Base-by-base conservation (phyloP, 2,797 vertebrate genomes). In the Bufotes viridis region DNA sequence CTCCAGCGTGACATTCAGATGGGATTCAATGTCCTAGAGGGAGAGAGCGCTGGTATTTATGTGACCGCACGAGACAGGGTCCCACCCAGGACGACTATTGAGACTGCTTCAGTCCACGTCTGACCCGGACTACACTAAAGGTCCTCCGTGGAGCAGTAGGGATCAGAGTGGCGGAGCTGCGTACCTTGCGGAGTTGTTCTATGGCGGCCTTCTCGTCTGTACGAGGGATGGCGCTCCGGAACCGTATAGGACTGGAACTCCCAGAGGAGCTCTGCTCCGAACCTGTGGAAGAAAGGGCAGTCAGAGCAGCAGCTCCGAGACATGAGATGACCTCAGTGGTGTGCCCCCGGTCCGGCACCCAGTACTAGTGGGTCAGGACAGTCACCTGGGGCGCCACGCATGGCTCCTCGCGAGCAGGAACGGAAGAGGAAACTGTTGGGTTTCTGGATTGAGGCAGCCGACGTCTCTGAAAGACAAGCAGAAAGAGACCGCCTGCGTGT, bases 11-110 rank as follows among this genome's bases (percentile, higher is more conserved):
- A 93, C 80, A 91, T 96, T 96, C 90, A 98, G 93, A n/a, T 92
- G 94, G 0, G 94, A 93, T 94, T 98, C 97, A 6, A 98, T 92
- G 75, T 93, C 94, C 97, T 98, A 90, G 0, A 29, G 12, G 69
- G 26, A 18, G 6, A 29, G 42, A 57, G 7, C 1, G 13, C 26
- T 1, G 34, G 20, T 1, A 20, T 7, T 22, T 61, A 61, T 22
- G 20, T 61, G 60, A 22, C 60, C 7, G 60, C 60, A 22, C 9
- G 60, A 61, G 60, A 61, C 3, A n/a, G n/a, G n/a, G n/a, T n/a
- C n/a, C n/a, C n/a, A n/a, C n/a, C n/a, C n/a, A n/a, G n/a, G 2
- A 29, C 29, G 29, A 29, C 29, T 29, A 29, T 29, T 29, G 29
- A 29, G 29, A 29, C 29, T 29, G 29, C 29, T 29, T 29, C 29